A percentile compares a stretch with the other conserved stretches of the same genome.
Evolutionary conservation across 2,113 vertebrate species (phyloP).

Genomic region (Montifringilla adamsi): DNA sequence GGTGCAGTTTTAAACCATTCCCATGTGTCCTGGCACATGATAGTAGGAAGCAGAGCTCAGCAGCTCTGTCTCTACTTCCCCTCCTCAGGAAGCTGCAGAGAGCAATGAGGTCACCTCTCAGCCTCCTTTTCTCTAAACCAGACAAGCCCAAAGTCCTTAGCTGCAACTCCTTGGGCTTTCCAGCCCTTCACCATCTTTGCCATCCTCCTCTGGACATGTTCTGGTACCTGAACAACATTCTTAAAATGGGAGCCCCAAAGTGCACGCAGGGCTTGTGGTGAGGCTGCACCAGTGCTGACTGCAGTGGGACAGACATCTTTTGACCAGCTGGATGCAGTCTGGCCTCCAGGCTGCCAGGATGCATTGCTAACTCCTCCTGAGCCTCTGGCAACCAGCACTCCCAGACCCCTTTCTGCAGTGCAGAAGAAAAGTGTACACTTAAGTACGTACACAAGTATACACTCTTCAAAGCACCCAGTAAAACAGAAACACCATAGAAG

Average conservation of each 20-base stretch:
- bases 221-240: background rate
- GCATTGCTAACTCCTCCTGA: background rate
- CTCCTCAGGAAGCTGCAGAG: background rate
- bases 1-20: background rate
- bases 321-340: background rate
- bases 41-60: background rate
- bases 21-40: rapidly evolving
- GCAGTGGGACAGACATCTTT: background rate
- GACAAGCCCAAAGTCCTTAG: background rate
- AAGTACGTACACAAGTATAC: background rate
- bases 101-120: background rate
- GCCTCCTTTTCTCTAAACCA: background rate
- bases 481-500: background rate
- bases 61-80: background rate
- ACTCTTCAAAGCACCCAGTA: background rate
- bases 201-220: background rate
- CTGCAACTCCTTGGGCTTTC: rapidly evolving
- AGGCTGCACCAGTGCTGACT: background rate
- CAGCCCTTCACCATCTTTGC: background rate
- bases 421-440: background rate
- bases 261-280: rapidly evolving
- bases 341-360: background rate
- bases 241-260: background rate
- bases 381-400: background rate
- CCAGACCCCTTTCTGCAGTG: background rate